Conservation (phyloP, 1,140 invertebrate species). For the Cydia amplana region DNA sequence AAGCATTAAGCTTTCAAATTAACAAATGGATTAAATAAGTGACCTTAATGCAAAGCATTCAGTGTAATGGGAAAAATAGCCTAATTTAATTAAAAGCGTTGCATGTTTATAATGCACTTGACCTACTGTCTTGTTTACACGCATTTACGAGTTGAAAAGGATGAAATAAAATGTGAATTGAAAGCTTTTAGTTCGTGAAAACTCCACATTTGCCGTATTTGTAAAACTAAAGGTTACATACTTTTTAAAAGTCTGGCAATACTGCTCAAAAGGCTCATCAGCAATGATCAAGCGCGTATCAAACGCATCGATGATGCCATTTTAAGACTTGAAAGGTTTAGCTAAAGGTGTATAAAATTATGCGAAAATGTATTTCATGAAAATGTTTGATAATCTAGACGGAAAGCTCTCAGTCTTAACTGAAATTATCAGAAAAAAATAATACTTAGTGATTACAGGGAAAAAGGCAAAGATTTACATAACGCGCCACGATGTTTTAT, state of each 20-base stretch:
- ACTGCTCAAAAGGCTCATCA: background rate
- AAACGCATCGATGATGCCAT: too few relatives aligned
- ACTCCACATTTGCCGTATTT: background rate
- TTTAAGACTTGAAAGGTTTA: too few relatives aligned
- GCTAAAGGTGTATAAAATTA: too few relatives aligned
- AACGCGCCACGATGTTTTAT: too few relatives aligned
- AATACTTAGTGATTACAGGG: too few relatives aligned
- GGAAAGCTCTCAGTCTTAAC: too few relatives aligned
- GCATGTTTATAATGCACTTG: slow-evolving; percentile 16
- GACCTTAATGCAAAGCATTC: slow-evolving; percentile 54
- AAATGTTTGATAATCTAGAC: too few relatives aligned
- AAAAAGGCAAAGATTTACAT: too few relatives aligned
- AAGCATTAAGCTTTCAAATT: slow-evolving; percentile 38
- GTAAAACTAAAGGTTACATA: background rate
- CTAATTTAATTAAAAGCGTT: slow-evolving; percentile 20
- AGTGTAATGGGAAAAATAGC: slow-evolving; percentile 37
- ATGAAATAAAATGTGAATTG: slow-evolving; percentile 4
- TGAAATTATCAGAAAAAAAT: too few relatives aligned
- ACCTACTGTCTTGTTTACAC: background rate
- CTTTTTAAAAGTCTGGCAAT: too few relatives aligned
- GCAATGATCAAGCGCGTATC: too few relatives aligned
- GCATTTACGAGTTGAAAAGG: slow-evolving; percentile 8
- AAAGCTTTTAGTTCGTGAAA: slow-evolving; percentile 33
- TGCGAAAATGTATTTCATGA: too few relatives aligned
- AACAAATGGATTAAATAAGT: slow-evolving; percentile 52